phyloP scores from a whole-genome alignment of 35 echinoderm and acorn worm genomes.

The Stichopus chloronotus region DNA sequence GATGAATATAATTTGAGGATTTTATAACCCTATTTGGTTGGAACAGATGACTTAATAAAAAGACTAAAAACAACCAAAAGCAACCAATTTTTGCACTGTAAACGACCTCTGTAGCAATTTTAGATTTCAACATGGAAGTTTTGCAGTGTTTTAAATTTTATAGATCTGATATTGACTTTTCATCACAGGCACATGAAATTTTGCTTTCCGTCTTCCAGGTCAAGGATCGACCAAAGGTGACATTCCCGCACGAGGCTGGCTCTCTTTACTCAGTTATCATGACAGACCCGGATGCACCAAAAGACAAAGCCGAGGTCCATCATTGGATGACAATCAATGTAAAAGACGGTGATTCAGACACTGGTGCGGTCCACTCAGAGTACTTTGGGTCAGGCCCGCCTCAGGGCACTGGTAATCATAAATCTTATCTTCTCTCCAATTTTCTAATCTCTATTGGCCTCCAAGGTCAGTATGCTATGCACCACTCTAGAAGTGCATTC shows the following conservation, averaged over 20 bases:
- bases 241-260: slow-evolving; percentile 44
- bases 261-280: slow-evolving; percentile 61
- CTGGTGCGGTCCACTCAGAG: slow-evolving; percentile 57
- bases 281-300: slow-evolving; percentile 81
- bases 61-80: no score
- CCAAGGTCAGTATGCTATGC: not conserved
- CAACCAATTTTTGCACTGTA: no score
- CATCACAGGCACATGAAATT: no score
- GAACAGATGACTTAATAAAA: no score
- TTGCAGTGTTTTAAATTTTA: no score
- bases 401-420: slow-evolving; percentile 72
- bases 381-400: slow-evolving; percentile 89
- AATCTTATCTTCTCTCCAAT: not conserved
- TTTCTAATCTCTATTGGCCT: not conserved
- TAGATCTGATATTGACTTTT: no score
- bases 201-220: slow-evolving; percentile 12
- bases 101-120: no score
- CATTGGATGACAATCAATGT: slow-evolving; percentile 73
- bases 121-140: no score
- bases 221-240: slow-evolving; percentile 54
- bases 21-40: no score
- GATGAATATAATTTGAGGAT: no score
- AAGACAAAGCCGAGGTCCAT: slow-evolving; percentile 50
- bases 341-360: slow-evolving; percentile 39
- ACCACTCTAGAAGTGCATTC: no score